These are phyloP conservation scores for Eupleurogrammus muticus DNA, from an alignment of 2,797 vertebrate species.

Conservation along the genomic window DNA sequence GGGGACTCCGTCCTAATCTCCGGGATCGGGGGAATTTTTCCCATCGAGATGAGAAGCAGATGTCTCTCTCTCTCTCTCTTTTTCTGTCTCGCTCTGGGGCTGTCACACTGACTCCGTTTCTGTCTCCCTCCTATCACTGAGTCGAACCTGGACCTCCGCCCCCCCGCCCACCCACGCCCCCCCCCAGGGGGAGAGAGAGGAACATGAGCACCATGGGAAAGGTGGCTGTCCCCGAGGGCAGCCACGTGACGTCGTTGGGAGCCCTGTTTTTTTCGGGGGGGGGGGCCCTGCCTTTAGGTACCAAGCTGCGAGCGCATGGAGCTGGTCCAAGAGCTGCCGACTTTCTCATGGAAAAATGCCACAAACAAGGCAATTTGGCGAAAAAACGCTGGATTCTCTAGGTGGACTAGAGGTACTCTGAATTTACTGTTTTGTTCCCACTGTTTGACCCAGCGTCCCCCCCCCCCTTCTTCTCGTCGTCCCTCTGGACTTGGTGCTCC, in stretches of 20 bases:
- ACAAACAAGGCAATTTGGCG: constrained; percentile 79
- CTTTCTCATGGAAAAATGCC: constrained; percentile 86
- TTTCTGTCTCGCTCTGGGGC: constrained; percentile 59
- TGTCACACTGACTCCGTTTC: constrained; percentile 70
- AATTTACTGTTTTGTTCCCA: constrained; percentile 67
- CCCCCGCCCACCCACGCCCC: too few relatives aligned
- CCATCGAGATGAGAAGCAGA: constrained; percentile 89
- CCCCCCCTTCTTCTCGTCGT: constrained; percentile 57
- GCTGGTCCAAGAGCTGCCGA: constrained; percentile 77
- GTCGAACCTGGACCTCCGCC: constrained; percentile 69
- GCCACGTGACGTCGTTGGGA: constrained; percentile 70
- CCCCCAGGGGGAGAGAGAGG: constrained; percentile 69
- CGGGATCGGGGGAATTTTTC: constrained; percentile 84
- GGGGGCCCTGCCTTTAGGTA: constrained; percentile 79
- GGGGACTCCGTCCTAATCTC: constrained; percentile 82
- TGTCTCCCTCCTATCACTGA: constrained; percentile 56
- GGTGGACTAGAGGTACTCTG: constrained; percentile 62
- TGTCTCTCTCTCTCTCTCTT: constrained; percentile 78
- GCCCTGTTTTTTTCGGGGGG: constrained; percentile 72
- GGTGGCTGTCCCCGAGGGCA: constrained; percentile 75
- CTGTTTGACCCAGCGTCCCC: constrained; percentile 70
- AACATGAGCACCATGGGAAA: constrained; percentile 89
- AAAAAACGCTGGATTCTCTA: constrained; percentile 68
- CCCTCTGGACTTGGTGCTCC: constrained; percentile 35
- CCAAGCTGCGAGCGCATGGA: constrained; percentile 76